Conservation (phyloP, 1,140 invertebrate genomes). For the Propsilocerus akamusi region DNA sequence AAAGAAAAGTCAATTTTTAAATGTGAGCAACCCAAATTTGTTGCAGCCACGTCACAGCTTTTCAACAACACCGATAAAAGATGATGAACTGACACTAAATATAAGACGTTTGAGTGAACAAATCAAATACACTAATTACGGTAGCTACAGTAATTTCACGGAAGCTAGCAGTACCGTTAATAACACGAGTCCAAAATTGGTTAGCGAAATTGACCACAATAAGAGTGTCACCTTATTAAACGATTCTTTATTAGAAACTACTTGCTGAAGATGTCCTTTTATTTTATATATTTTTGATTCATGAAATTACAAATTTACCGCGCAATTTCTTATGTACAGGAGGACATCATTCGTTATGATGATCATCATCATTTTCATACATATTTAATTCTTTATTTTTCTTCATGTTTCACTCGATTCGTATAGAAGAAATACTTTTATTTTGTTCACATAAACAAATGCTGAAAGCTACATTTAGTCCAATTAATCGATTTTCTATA, state of each 20-base stretch:
- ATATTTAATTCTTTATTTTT: too few relatives aligned
- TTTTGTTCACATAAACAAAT: too few relatives aligned
- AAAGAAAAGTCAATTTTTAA: slow-evolving; percentile 9
- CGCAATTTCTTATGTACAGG: too few relatives aligned
- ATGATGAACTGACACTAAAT: slow-evolving; percentile 18
- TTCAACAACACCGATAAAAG: slow-evolving; percentile 9
- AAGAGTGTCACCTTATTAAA: slow-evolving; percentile 6
- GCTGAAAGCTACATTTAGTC: too few relatives aligned
- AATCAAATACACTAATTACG: slow-evolving; percentile 8
- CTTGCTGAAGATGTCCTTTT: too few relatives aligned
- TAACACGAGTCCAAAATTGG: slow-evolving; percentile 7
- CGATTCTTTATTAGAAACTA: slow-evolving; percentile 18
- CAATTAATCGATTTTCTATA: too few relatives aligned
- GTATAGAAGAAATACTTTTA: too few relatives aligned
- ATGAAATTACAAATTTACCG: too few relatives aligned
- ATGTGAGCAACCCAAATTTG: slow-evolving; percentile 10
- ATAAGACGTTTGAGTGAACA: slow-evolving; percentile 20
- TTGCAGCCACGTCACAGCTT: slow-evolving; percentile 18
- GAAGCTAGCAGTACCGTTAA: slow-evolving; percentile 5
- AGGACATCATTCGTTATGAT: too few relatives aligned
- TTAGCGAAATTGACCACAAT: slow-evolving; percentile 8
- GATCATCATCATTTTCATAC: too few relatives aligned
- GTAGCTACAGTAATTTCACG: neutral
- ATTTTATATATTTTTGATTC: too few relatives aligned
- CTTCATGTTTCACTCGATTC: too few relatives aligned